Evolutionary conservation across 2,797 vertebrate genomes (phyloP), one percentile per base, ranked within the genome.

Genomic region (Acrocephalus scirpaceus): DNA sequence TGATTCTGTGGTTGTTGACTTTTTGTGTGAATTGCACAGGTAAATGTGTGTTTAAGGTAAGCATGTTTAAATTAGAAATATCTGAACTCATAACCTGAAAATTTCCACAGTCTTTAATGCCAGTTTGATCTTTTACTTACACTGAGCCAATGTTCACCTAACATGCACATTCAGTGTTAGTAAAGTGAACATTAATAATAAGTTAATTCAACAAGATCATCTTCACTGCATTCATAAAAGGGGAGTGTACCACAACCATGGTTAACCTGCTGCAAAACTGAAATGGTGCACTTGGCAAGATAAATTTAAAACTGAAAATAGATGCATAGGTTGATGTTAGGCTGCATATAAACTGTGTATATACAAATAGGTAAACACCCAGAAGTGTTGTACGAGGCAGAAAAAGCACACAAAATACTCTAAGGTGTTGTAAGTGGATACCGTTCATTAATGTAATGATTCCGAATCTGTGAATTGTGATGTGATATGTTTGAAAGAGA

Each of bases 261-360:
- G 13, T 58, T 76, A 44, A 70, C 29, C 22, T 77, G 23, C 29
- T 77, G 3, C 1, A 2, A 36, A 79, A 48, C 16, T 70, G 47
- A 44, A n/a, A 29, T 0, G 0, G 4, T 75, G 6, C n/a, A 45
- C 13, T 72, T 2, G 3, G 11, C 32, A 64, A 64, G 40, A 50
- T 79, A 74, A 84, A 76, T 40, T 45, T 51, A 26, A 44, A 86
- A 58, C 15, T 64, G 54, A 48, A 79, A 45, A 66, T 32, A 45
- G 11, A 7, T 42, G 16, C 16, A 16, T 23, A 27, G 26, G 58
- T 57, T 83, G 36, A 13, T 71, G 64, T 91, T 73, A 87, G 44
- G 4, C 21, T 76, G 29, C 45, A 9, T 85, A n/a, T 69, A 53
- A 92, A 72, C 16, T 71, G 50, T 50, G 22, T 65, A 19, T 54